Conservation (phyloP, 30 jellyfish, hydroid and myxozoan species). For the Clytia hemisphaerica region DNA sequence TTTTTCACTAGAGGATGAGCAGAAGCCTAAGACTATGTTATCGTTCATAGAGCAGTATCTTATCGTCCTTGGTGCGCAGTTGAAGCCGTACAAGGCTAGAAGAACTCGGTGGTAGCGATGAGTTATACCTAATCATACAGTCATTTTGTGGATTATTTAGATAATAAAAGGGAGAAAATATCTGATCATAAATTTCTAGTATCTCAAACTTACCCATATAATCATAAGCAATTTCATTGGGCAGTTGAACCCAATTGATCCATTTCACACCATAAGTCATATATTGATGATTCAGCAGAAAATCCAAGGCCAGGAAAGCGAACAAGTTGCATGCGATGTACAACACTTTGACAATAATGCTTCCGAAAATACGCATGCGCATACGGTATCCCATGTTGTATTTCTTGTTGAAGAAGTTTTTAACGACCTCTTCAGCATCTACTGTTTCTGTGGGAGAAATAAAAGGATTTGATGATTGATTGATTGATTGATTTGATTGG, state of each 20-base stretch:
- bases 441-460: not conserved
- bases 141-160: too few relatives aligned
- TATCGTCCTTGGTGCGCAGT: too few relatives aligned
- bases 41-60: too few relatives aligned
- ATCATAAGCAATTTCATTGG: conserved; percentile 16
- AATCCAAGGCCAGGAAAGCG: conserved; percentile 4
- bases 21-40: too few relatives aligned
- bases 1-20: too few relatives aligned
- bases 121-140: too few relatives aligned
- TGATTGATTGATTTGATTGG: too few relatives aligned
- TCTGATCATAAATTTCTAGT: too few relatives aligned
- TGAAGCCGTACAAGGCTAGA: too few relatives aligned
- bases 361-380: conserved; percentile 10
- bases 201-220: conserved; percentile 15
- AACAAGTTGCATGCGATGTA: conserved; percentile 13
- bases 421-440: conserved; percentile 10
- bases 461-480: not conserved
- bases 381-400: not conserved
- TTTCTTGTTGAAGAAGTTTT: conserved; percentile 11
- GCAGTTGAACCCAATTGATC: conserved; percentile 11
- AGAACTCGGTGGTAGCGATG: too few relatives aligned
- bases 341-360: not conserved
- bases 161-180: too few relatives aligned
- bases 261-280: not conserved
- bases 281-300: not conserved